Evolutionary conservation across 2,797 vertebrate genomes (phyloP).

Genomic region (Gymnopithys bicolor): DNA sequence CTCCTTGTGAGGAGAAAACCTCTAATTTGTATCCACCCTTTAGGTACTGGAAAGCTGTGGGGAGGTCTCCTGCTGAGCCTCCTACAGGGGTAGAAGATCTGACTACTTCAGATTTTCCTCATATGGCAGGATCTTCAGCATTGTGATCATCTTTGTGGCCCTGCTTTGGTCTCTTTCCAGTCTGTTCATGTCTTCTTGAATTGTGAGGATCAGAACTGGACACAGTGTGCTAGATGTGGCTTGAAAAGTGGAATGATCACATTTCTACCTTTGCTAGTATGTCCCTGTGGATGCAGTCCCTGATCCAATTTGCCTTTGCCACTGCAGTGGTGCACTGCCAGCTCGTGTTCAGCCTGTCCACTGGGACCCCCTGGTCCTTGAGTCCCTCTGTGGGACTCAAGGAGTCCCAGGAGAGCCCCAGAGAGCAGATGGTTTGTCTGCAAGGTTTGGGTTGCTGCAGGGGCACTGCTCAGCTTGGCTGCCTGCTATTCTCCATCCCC

Average conservation of each 20-base stretch:
- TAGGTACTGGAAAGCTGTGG: neutral
- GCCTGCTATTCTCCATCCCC: neutral
- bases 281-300: neutral
- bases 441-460: neutral
- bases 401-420: too few relatives aligned
- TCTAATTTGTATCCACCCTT: neutral
- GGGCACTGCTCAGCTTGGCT: neutral
- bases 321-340: neutral
- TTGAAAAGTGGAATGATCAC: neutral
- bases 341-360: neutral
- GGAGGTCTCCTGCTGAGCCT: neutral
- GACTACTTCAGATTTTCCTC: neutral
- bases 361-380: neutral
- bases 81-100: neutral
- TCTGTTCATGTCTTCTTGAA: rapidly evolving
- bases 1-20: neutral
- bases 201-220: neutral
- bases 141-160: neutral
- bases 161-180: neutral
- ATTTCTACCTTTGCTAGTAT: neutral
- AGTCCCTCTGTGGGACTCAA: neutral
- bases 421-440: neutral
- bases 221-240: neutral
- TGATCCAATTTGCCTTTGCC: rapidly evolving
- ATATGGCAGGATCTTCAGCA: neutral